phyloP scores from a whole-genome alignment of 2,113 vertebrate species.

The Perognathus longimembris region DNA sequence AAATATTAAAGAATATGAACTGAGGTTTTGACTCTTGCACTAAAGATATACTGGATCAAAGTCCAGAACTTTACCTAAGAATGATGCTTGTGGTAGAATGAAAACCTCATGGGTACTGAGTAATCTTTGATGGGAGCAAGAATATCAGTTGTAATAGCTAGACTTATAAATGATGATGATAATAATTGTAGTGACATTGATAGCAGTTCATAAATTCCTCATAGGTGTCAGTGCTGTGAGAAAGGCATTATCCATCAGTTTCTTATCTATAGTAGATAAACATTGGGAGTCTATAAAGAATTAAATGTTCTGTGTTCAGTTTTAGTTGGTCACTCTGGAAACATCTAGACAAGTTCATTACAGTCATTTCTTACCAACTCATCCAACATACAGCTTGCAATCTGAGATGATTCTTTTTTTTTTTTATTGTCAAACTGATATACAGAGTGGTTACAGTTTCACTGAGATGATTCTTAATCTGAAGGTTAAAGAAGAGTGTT shows the following conservation, averaged over 20 bases:
- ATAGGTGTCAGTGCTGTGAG: background rate
- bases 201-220: background rate
- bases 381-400: background rate
- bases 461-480: constrained; percentile 36
- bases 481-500: constrained; percentile 26
- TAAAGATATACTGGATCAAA: constrained; percentile 25
- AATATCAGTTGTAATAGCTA: background rate
- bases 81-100: background rate
- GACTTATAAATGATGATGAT: background rate
- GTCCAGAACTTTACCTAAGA: background rate
- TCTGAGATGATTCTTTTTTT: constrained; percentile 21
- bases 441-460: too few species aligned
- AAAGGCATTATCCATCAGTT: background rate
- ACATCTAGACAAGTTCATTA: background rate
- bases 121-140: background rate
- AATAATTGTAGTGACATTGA: background rate
- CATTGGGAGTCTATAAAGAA: background rate
- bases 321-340: constrained; percentile 11
- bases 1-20: constrained; percentile 11
- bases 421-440: too few species aligned
- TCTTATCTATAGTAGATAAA: background rate
- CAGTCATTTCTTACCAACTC: background rate
- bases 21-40: background rate
- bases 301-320: background rate
- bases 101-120: background rate